Evolutionary conservation across 2,113 vertebrate genomes (phyloP).

Genomic region (Proteles cristata): DNA sequence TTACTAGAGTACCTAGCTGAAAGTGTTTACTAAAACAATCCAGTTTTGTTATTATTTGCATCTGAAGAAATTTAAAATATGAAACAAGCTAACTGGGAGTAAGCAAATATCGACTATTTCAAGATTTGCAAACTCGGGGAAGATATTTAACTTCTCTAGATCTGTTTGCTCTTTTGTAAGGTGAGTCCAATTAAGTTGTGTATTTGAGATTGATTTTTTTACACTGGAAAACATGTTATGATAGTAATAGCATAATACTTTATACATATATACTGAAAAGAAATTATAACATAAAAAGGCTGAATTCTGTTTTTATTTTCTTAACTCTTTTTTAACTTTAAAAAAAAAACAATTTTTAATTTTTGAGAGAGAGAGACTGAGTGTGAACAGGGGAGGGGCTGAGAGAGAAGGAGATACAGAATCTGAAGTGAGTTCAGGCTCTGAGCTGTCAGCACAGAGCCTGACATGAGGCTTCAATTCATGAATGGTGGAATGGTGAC

Average conservation of each 20-base stretch:
- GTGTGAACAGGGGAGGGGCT: no score
- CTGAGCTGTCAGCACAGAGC: no score
- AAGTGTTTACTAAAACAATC: neutral
- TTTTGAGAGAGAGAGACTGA: no score
- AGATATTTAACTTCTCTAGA: neutral
- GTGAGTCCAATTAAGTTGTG: neutral
- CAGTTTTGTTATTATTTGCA: neutral
- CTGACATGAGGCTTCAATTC: no score
- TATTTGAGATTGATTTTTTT: conserved; percentile 9
- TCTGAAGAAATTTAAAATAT: neutral
- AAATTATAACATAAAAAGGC: neutral
- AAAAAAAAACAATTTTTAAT: no score
- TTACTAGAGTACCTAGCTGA: neutral
- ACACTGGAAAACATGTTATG: neutral
- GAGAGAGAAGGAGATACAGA: no score
- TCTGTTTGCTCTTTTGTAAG: neutral
- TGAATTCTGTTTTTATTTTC: neutral
- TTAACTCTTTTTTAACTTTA: neutral
- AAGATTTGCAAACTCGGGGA: neutral
- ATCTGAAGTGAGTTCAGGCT: no score
- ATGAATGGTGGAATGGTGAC: no score
- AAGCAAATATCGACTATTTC: neutral
- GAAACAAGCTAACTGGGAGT: neutral
- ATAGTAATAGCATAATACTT: neutral
- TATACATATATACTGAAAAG: neutral